These are phyloP conservation scores for Spilarctia lutea DNA, from an alignment of 2,888 invertebrate species.

Conservation along the genomic window DNA sequence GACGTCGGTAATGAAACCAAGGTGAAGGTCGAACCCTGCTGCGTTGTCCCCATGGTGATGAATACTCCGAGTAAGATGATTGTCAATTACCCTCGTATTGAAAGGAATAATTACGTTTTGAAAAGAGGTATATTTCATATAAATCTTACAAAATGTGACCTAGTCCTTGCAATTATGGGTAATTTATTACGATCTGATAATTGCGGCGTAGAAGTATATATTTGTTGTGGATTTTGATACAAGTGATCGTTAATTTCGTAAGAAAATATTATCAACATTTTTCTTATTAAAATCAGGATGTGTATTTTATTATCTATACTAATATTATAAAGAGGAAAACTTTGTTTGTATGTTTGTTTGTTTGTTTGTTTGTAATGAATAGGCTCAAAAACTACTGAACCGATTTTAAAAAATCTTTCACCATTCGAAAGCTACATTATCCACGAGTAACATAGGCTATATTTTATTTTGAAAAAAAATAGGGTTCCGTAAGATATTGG, in stretches of 20 bases:
- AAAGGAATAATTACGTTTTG: conserved; percentile 46
- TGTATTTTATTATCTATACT: neutral
- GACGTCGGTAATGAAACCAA: conserved; percentile 66
- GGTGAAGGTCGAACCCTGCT: conserved; percentile 70
- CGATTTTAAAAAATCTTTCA: no score
- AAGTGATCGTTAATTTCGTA: neutral
- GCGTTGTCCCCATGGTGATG: conserved; percentile 67
- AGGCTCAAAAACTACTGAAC: no score
- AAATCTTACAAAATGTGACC: conserved; percentile 41
- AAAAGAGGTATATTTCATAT: conserved; percentile 39
- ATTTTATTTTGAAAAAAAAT: no score
- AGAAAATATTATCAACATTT: conserved; percentile 6
- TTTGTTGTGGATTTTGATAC: conserved; percentile 1
- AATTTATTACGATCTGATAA: conserved; percentile 8
- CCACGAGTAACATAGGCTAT: no score
- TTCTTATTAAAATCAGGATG: neutral
- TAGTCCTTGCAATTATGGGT: conserved; percentile 28
- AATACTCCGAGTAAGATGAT: conserved; percentile 53
- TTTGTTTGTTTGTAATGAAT: no score
- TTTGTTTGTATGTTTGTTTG: no score
- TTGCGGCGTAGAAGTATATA: neutral
- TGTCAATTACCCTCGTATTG: conserved; percentile 65
- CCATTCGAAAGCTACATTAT: no score
- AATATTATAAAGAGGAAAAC: no score
- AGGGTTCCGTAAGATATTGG: no score